Percentiles rank a stretch among this genome's conserved stretches.
These are phyloP conservation scores for Dromius quadrimaculatus DNA, from an alignment of 2,888 invertebrate genomes.

Conservation along the genomic window DNA sequence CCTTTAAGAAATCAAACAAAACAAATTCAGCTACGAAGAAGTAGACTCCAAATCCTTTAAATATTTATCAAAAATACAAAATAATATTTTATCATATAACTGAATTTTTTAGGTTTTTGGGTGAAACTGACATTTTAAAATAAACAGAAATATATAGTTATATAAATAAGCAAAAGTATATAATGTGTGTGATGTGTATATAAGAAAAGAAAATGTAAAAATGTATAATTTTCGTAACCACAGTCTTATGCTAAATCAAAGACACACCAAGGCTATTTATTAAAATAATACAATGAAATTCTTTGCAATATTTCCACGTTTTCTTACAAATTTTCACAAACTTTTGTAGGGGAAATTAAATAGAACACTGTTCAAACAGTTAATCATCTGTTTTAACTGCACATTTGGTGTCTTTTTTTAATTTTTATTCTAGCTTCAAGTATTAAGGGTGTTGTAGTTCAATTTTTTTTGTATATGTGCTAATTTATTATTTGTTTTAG, in stretches of 20 bases:
- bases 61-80: no score
- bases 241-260: constrained; percentile 43
- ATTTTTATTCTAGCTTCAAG: constrained; percentile 6
- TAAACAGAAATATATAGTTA: constrained; percentile 35
- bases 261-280: constrained; percentile 33
- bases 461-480: constrained; percentile 1
- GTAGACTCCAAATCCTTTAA: no score
- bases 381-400: constrained; percentile 12
- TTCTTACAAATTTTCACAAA: constrained; percentile 30
- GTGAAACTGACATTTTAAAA: constrained; percentile 11
- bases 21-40: no score
- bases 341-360: constrained; percentile 10
- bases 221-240: constrained; percentile 41
- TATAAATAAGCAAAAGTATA: constrained; percentile 11
- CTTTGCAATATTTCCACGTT: constrained; percentile 39
- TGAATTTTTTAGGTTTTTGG: not conserved
- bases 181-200: constrained; percentile 37
- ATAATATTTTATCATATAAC: constrained; percentile 10
- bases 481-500: no score
- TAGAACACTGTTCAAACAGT: constrained; percentile 5
- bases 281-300: constrained; percentile 31
- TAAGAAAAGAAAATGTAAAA: constrained; percentile 37
- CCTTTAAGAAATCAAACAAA: constrained; percentile 24
- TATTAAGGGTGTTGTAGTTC: not conserved
- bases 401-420: constrained; percentile 9